Evolutionary conservation across 2,797 vertebrate genomes (phyloP), one percentile per base, ranked within the genome.

Genomic region (Mormyrus proboscirostris): DNA sequence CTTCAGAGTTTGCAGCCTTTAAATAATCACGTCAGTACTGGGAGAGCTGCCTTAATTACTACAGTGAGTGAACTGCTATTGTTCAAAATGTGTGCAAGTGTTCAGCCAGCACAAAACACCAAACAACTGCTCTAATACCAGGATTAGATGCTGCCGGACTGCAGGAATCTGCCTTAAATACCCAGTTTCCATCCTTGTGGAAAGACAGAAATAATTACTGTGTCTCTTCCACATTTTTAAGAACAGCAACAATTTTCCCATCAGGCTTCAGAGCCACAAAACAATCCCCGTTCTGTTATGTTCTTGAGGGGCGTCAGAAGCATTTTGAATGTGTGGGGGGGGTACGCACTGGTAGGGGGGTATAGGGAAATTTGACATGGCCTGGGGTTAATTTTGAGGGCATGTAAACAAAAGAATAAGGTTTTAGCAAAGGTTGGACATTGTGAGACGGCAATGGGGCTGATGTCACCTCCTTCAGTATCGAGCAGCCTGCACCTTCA

Each of bases 101-200:
- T 38, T 73, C 65, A 73, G 65, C 65, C 16, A 33, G 12, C 14
- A 73, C 4, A 16, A 9, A 44, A 47, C 16, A n/a, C 19, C 8
- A 79, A 6, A n/a, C 29, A 1, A 44, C 38, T 8, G 38, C 41
- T 19, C 38, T 41, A 19, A 47, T 41, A 44, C 76, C 38, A 47
- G 41, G 16, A 82, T 41, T 47, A 47, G 76, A 47, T 8, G 41
- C 29, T n/a, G 33, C 73, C 2, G 73, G 73, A 44, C 38, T 44
- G 16, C 76, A 82, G 76, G 41, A 82, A 82, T 47, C 76, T 44
- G 76, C 76, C 41, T 82, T 47, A 82, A 82, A 82, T 82, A 82
- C 76, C 19, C 41, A n/a, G 7, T 44, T 82, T 82, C 76, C 38
- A 14, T 82, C 38, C 76, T 47, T 9, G 16, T 22, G 41, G 41